A percentile compares a stretch with the other conserved stretches of the same genome.
Conservation (phyloP, 2,797 vertebrate species). For the Dermochelys coriacea region DNA sequence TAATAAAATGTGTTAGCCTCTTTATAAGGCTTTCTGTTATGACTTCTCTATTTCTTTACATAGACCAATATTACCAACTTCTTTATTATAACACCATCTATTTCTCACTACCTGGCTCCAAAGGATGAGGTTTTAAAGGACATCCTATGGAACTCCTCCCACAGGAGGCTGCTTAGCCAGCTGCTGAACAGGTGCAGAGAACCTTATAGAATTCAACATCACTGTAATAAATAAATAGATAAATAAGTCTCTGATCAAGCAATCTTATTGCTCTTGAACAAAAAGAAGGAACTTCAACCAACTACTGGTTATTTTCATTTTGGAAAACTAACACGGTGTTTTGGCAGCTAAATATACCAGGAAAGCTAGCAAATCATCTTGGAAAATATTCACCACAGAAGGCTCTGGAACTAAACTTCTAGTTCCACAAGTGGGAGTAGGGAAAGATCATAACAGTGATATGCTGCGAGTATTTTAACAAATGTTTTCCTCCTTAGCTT, state of each 20-base stretch:
- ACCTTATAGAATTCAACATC: neutral
- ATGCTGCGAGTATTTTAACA: neutral
- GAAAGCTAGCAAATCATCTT: rapidly evolving
- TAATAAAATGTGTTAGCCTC: neutral
- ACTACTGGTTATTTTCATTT: neutral
- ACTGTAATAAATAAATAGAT: neutral
- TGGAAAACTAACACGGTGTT: neutral
- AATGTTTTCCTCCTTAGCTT: neutral
- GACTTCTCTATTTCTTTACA: neutral
- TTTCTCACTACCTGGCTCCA: neutral
- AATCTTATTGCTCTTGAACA: neutral
- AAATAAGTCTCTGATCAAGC: neutral
- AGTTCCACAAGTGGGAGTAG: neutral
- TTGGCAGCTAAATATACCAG: constrained; percentile 5
- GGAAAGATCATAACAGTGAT: neutral
- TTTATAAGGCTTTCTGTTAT: neutral
- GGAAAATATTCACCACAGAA: neutral
- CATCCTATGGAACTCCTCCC: neutral
- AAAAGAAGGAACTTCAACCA: neutral
- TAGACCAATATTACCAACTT: neutral
- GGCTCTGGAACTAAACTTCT: neutral
- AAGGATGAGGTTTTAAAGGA: neutral
- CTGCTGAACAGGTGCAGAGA: neutral
- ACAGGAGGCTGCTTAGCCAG: neutral
- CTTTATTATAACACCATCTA: neutral